A percentile compares a stretch with the other conserved stretches of the same genome.
Evolutionary conservation across 2,888 invertebrate species (phyloP).

Genomic region (Pyrrhia umbra): DNA sequence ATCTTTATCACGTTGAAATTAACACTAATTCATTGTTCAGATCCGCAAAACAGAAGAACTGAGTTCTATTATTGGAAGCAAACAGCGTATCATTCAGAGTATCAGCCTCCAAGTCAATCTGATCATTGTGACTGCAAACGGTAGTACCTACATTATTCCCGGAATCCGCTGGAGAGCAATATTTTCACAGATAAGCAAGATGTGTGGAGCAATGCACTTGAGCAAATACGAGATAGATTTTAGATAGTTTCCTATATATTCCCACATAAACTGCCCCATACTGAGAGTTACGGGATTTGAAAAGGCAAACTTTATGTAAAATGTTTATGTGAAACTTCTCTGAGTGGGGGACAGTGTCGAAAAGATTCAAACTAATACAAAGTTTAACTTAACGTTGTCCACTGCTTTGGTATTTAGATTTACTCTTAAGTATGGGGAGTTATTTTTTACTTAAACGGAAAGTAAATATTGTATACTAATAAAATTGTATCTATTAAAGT

Average conservation of each 20-base stretch:
- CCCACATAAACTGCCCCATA: slow-evolving; percentile 45
- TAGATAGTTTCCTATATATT: slow-evolving; percentile 55
- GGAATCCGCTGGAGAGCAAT: slow-evolving; percentile 59
- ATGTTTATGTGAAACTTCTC: neutral
- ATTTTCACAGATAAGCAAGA: slow-evolving; percentile 66
- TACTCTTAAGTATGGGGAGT: neutral
- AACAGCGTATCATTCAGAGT: slow-evolving; percentile 18
- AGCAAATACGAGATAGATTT: slow-evolving; percentile 62
- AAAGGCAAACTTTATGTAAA: slow-evolving; percentile 21
- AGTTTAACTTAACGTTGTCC: neutral
- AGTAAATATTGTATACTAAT: too few relatives aligned
- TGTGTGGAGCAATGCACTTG: slow-evolving; percentile 66
- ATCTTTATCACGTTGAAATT: neutral
- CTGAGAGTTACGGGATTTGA: slow-evolving; percentile 35
- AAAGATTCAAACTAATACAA: neutral
- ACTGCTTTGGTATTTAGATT: neutral
- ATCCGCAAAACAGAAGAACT: neutral
- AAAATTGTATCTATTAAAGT: too few relatives aligned
- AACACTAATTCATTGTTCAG: neutral
- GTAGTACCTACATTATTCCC: slow-evolving; percentile 48
- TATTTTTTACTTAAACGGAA: neutral
- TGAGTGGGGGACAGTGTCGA: neutral
- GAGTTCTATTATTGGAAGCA: slow-evolving; percentile 19
- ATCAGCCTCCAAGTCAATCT: slow-evolving; percentile 40
- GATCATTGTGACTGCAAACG: slow-evolving; percentile 43